Evolutionary conservation across 2,888 invertebrate genomes (phyloP), one percentile per base, ranked within the genome.

Genomic region (Eristalis arbustorum): DNA sequence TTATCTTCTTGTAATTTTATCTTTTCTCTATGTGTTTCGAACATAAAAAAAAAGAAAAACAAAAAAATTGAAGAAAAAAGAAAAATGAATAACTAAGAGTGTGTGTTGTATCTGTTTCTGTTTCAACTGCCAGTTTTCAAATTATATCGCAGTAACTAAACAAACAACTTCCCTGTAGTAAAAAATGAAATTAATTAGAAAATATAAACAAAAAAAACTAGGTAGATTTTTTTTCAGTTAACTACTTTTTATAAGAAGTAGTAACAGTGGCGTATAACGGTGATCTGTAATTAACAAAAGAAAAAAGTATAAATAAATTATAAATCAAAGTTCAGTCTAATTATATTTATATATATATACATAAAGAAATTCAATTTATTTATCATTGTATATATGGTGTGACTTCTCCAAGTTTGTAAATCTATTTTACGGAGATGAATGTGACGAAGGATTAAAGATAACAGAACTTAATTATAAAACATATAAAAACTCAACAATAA

Each of bases 1-100:
- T 72, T 75, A 84, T 80, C 84, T 85, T 85, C 85, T 69, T 85
- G 85, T 85, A 81, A 85, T 82, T 84, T 85, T 85, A 77, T 82
- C 77, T 74, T 85, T 77, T 85, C 82, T 83, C 78, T 83, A 72
- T 87, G 87, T 87, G 82, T 82, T 82, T 79, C 78, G 67, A 79
- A 82, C 67, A 79, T 79, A 83, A 82, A 87, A 71, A 79, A 57
- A 42, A 11, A 49, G 64, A 25, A 68, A 34, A 71, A 66, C 25
- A 6, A 8, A 3, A 62, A 22, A 72, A 72, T 25, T 1, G 1
- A 72, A 66, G 23, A 8, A 10, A 11, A 34, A 22, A 72, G 61
- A 13, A 37, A 22, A 42, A 72, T 71, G 18, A 34, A 59, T 57
- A 76, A 78, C 66, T 78, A 83, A 83, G 73, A 72, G 75, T 82